Evolutionary conservation across 2,888 invertebrate genomes (phyloP).

Genomic region (Parochlus steinenii): DNA sequence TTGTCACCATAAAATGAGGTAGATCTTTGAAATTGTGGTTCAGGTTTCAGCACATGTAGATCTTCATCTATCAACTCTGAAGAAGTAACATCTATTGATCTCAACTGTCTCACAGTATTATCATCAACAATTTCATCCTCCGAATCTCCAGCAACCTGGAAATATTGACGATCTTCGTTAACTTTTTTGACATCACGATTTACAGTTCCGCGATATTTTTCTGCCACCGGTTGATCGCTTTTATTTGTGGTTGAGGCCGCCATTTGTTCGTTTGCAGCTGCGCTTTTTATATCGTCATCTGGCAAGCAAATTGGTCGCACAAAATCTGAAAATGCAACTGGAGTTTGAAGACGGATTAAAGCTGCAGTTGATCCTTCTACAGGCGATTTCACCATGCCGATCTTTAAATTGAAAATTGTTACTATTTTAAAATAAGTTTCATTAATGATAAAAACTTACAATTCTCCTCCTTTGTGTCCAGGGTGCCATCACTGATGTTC

Average conservation of each 20-base stretch:
- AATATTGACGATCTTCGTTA: constrained; percentile 27
- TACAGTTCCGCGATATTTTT: constrained; percentile 1
- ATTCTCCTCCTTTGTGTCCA: constrained; percentile 77
- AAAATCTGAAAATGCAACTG: constrained; percentile 61
- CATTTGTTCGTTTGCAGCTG: constrained; percentile 9
- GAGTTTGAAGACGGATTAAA: constrained; percentile 59
- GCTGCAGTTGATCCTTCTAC: constrained; percentile 79
- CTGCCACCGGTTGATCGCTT: constrained; percentile 4
- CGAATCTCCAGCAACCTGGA: constrained; percentile 21
- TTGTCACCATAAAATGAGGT: constrained; percentile 4
- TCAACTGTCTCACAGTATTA: constrained; percentile 1
- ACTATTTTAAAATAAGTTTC: background rate
- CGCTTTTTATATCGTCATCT: constrained; percentile 31
- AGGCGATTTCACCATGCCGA: constrained; percentile 72
- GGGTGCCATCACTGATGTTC: constrained; percentile 62
- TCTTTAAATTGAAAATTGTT: constrained; percentile 6
- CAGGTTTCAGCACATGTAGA: constrained; percentile 6
- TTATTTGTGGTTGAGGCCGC: constrained; percentile 1
- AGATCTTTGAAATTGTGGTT: constrained; percentile 7
- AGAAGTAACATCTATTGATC: constrained; percentile 13
- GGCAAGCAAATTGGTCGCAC: constrained; percentile 69
- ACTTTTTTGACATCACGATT: constrained; percentile 10
- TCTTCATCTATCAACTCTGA: constrained; percentile 13
- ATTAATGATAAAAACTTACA: constrained; percentile 29
- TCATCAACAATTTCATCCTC: constrained; percentile 13